These are phyloP conservation scores for Melanotaenia maccullochi DNA, from an alignment of 2,797 vertebrate species.

Conservation along the genomic window DNA sequence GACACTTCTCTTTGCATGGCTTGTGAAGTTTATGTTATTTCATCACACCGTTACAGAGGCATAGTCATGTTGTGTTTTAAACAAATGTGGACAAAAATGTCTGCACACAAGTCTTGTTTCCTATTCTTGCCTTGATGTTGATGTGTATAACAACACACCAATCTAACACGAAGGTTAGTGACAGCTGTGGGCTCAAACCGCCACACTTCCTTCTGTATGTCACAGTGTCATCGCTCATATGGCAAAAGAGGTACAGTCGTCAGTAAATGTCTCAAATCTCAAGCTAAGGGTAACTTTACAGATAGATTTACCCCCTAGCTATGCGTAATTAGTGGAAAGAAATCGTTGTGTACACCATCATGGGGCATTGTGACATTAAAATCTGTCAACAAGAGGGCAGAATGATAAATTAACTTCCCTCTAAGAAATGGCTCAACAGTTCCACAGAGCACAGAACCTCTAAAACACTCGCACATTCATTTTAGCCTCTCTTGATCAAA, in stretches of 20 bases:
- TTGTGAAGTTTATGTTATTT: conserved; percentile 4
- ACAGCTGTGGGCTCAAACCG: conserved; percentile 26
- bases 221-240: conserved; percentile 31
- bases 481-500: conserved; percentile 21
- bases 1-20: conserved; percentile 26
- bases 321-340: conserved; percentile 30
- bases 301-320: conserved; percentile 25
- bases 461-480: conserved; percentile 6
- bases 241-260: conserved; percentile 29
- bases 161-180: background rate
- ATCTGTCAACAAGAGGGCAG: background rate
- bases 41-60: background rate
- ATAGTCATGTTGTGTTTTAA: background rate
- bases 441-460: conserved; percentile 26
- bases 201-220: conserved; percentile 38
- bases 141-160: conserved; percentile 29
- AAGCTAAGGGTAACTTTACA: conserved; percentile 14
- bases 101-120: conserved; percentile 12
- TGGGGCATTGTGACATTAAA: conserved; percentile 26
- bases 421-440: conserved; percentile 33
- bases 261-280: conserved; percentile 26
- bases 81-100: conserved; percentile 22
- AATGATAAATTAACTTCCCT: conserved; percentile 42
- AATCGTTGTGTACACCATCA: conserved; percentile 19
- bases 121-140: conserved; percentile 7